These are phyloP conservation scores for Calosoma granatense DNA, from an alignment of 1,140 invertebrate genomes.

Conservation along the genomic window DNA sequence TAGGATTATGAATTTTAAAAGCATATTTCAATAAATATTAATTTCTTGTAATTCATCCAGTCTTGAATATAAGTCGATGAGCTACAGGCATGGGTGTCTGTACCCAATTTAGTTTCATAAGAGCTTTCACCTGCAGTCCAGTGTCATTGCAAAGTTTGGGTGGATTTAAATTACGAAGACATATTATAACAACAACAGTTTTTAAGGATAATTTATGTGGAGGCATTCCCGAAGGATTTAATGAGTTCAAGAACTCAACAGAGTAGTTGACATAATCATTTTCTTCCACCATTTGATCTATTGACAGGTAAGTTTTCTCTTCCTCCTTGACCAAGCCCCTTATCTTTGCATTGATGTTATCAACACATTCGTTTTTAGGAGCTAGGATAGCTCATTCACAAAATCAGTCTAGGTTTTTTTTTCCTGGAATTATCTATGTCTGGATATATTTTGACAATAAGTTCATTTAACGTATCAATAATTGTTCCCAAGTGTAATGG, in stretches of 20 bases:
- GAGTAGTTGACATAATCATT: not conserved
- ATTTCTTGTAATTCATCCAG: too few species aligned
- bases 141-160: not conserved
- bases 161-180: not conserved
- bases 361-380: not conserved
- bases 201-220: not conserved
- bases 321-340: not conserved
- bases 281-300: not conserved
- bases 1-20: too few species aligned
- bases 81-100: too few species aligned
- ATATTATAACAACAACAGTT: not conserved
- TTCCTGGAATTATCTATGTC: not conserved
- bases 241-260: not conserved
- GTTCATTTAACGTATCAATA: too few species aligned
- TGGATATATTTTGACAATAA: not conserved
- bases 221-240: not conserved
- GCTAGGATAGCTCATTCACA: not conserved
- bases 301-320: not conserved
- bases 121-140: too few species aligned
- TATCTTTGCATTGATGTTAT: not conserved
- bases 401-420: not conserved
- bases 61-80: too few species aligned
- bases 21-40: too few species aligned
- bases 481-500: too few species aligned
- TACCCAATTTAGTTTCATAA: too few species aligned